Percentiles rank a stretch among this genome's conserved stretches.
Conservation (phyloP, 2,888 invertebrate genomes). For the Acleris sparsana region DNA sequence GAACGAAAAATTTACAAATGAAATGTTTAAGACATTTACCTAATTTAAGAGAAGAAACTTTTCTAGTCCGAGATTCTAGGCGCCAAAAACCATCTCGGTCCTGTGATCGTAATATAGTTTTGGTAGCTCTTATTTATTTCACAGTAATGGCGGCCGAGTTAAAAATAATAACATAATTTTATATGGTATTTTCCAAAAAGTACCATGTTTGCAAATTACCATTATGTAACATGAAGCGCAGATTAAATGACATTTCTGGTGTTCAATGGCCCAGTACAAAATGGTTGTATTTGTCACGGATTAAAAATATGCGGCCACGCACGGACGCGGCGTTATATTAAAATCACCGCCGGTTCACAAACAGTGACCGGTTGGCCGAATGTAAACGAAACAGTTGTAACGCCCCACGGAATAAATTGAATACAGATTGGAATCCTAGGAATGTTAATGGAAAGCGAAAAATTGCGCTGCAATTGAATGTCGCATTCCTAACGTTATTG, state of each 20-base stretch:
- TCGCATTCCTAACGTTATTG: constrained; percentile 57
- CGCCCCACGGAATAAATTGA: constrained; percentile 57
- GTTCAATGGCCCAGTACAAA: neutral
- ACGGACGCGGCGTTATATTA: constrained; percentile 45
- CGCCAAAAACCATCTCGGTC: too few species aligned
- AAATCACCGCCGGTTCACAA: constrained; percentile 47
- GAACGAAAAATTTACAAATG: too few species aligned
- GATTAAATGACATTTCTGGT: constrained; percentile 10
- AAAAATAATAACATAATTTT: too few species aligned
- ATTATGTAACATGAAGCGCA: neutral
- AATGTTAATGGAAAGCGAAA: constrained; percentile 66
- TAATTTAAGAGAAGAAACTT: too few species aligned
- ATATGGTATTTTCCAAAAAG: too few species aligned
- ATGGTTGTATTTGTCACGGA: constrained; percentile 34
- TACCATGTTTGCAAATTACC: neutral
- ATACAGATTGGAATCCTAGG: constrained; percentile 58
- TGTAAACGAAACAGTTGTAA: constrained; percentile 53
- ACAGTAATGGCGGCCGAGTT: too few species aligned
- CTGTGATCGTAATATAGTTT: too few species aligned
- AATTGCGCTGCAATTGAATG: constrained; percentile 52
- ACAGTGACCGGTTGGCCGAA: constrained; percentile 43
- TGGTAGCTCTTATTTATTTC: too few species aligned
- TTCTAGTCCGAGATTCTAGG: too few species aligned
- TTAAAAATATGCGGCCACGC: constrained; percentile 47
- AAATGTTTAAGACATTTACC: too few species aligned